Conservation (phyloP, 2,113 vertebrate species). For the Tamias sibiricus region DNA sequence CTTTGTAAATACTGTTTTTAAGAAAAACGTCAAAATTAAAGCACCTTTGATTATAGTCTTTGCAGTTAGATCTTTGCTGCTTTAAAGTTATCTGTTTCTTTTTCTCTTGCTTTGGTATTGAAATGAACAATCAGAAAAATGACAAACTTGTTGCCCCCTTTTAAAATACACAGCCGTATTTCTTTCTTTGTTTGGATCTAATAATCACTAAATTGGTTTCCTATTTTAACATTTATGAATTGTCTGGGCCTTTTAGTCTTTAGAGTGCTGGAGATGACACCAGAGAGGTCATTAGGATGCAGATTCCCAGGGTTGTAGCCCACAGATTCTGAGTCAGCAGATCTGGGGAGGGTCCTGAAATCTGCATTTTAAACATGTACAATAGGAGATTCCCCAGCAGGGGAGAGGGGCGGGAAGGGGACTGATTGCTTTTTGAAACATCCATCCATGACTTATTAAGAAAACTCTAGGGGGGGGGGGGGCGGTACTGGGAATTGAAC, state of each 20-base stretch:
- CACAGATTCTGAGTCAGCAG: not conserved
- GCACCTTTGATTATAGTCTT: not conserved
- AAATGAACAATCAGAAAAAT: not conserved
- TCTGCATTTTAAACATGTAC: not conserved
- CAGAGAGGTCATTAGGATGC: not conserved
- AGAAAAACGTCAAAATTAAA: slow-evolving; percentile 21
- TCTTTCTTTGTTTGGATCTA: not conserved
- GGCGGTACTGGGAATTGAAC: no score
- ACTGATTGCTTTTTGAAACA: not conserved
- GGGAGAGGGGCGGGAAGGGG: no score
- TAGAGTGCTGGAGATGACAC: not conserved
- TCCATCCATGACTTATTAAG: not conserved
- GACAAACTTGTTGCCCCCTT: not conserved
- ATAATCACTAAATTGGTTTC: not conserved
- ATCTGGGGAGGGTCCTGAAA: not conserved
- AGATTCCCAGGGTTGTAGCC: not conserved
- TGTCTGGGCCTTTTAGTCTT: not conserved
- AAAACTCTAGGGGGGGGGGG: no score
- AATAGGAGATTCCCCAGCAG: not conserved
- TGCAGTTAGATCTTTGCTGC: not conserved
- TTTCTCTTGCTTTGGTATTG: not conserved
- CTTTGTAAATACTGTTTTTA: not conserved
- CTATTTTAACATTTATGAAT: not conserved
- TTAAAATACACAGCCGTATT: not conserved
- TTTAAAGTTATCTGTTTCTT: not conserved